Evolutionary conservation across 2,797 vertebrate species (phyloP), one percentile per base, ranked within the genome.

Genomic region (Apogon talboti): DNA sequence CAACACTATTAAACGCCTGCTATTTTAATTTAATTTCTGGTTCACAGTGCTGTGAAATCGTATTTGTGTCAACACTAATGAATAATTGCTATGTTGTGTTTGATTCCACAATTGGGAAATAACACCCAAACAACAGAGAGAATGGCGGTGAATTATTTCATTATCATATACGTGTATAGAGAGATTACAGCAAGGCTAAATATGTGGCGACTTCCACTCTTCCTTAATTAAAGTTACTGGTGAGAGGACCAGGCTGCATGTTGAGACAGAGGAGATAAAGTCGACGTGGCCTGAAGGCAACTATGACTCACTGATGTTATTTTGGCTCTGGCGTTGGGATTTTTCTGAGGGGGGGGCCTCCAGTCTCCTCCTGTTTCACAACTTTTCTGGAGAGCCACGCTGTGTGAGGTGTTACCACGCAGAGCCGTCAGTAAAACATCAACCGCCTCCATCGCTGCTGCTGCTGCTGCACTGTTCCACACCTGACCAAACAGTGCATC

Each of bases 221-320:
- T 28, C 70, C 87, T 92, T 90, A 88, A 92, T 92, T 91, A 90
- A 92, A 90, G 76, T 89, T 79, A 58, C 67, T 59, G 67, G 77
- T 80, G 78, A 86, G 74, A 79, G 50, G 81, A 76, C 77, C 66
- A 53, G 78, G 61, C 84, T 90, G 77, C 93, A 30, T 90, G 93
- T 93, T 87, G 82, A 91, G 90, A 88, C 93, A 92, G 82, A 85
- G 74, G 65, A 84, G 81, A 88, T 89, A 88, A 89, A 87, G 89
- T 88, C 83, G 88, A 68, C 47, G 4, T 79, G 70, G 85, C 90
- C 90, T 76, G 68, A 60, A 92, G 92, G 91, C 79, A 92, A 48
- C 72, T 80, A 80, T 93, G 91, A 93, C 83, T 93, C 92, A 92
- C 74, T 85, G 84, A 87, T 91, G 88, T 90, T 91, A 90, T 92